Evolutionary conservation across 2,113 vertebrate genomes (phyloP), one percentile per base, ranked within the genome.

Genomic region (Prochilodus magdalenae): DNA sequence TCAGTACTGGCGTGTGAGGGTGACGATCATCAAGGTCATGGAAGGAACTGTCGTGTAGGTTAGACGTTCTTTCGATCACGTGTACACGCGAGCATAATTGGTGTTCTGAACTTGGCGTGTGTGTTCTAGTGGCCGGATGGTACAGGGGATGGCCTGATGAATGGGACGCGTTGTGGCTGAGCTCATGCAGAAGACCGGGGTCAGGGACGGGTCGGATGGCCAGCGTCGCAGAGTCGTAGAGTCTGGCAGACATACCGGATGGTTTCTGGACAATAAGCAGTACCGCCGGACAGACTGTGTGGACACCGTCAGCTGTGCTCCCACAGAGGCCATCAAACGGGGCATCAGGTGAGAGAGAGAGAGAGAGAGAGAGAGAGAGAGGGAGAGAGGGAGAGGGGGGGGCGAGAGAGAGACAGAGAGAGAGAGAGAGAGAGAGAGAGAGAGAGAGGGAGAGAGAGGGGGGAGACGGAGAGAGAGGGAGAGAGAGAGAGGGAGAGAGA

Each of bases 201-300:
- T 53, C 89, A 96, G 90, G 98, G 97, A 97, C 74, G 89, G 93
- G 0, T 95, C 93, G 57, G 94, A 99, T 86, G 86, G 98, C 99
- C 49, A 95, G 98, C n/a, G n/a, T n/a, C n/a, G n/a, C n/a, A n/a
- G n/a, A n/a, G n/a, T n/a, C n/a, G n/a, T n/a, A n/a, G 82, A 98
- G 98, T 74, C 93, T 99, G 86, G 95, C 95, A 0, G 98, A 99
- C 86, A 99, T n/a, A n/a, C 98, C 0, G 98, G 98, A 27, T 99
- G 98, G 98, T 99, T 99, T 92, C 89, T 99, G 91, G 98, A 99
- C 92, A 99, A 99, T 83, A 96, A 97, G 88, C 98, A 99, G 86
- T 98, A 98, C 69, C 95, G 94, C 84, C 95, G 93, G 73, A 97
- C 97, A 0, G 97, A 98, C 89, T 99, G 98, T 6, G 85, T 97